Base-by-base conservation (phyloP, 1,140 invertebrate species). In the Drosophila chauvacae region DNA sequence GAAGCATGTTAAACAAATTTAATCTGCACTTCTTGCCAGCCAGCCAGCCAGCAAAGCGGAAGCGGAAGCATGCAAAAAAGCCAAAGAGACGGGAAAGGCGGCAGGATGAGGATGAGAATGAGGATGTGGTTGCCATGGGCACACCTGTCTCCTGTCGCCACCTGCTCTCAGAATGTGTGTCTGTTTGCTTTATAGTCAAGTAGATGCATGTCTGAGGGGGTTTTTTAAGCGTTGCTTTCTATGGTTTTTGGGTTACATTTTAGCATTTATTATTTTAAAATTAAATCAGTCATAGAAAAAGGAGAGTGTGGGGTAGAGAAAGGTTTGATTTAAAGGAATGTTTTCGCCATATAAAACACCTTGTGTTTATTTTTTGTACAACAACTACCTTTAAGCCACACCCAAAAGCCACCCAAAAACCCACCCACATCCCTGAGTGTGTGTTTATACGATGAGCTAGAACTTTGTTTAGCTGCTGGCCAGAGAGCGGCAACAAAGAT, bases 1-100 rank as follows among this genome's bases (percentile, higher is more conserved):
- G 77, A 88, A 85, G 86, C 85, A 90, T 90, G 85, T 90, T 90
- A 81, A 90, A 80, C 85, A 90, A 90, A 90, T 90, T 90, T 90
- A 90, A 90, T 90, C 85, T 90, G 78, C 85, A 85, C 85, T 90
- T 90, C 85, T 90, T 81, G 71, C 64, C 85, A 71, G 77, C 61
- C 55, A 47, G 44, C 18, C 84, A 70, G 77, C 72, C 55, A 47
- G 45, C 20, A 51, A 56, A 50, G 63, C 63, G 37, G 77, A 77
- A 80, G 64, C 64, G 66, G 48, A 62, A 63, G 62, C 66, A 45
- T 59, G 59, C 65, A 64, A 39, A 41, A 50, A 65, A 47, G 16
- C 16, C 18, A 62, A 33, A 42, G 14, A 18, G 28, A 20, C 13
- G 20, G 42, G 44, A 77, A 59, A 64, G 44, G 56, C 41, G 41